phyloP scores from a whole-genome alignment of 2,888 invertebrate genomes.

The Colostygia pectinataria region DNA sequence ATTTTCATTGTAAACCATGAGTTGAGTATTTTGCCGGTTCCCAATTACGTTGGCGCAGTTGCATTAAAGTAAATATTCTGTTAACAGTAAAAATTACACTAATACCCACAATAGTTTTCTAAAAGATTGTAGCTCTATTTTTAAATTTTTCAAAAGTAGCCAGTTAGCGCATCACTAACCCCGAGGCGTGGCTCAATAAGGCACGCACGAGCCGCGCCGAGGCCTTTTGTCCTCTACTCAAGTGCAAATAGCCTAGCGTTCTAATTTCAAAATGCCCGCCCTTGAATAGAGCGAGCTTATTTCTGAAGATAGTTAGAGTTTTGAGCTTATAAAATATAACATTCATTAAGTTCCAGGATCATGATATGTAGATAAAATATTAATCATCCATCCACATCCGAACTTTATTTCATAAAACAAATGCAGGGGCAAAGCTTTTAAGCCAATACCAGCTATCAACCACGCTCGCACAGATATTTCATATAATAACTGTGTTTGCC shows the following conservation, averaged over 20 bases:
- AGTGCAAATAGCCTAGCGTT: conserved; percentile 75
- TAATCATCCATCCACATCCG: too few relatives aligned
- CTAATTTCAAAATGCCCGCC: conserved; percentile 69
- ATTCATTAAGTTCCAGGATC: too few relatives aligned
- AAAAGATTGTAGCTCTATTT: conserved; percentile 4
- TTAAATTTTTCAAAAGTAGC: conserved; percentile 5
- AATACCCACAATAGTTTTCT: too few relatives aligned
- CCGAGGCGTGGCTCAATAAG: conserved; percentile 45
- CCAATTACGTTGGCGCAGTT: too few relatives aligned
- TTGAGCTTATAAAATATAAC: conserved; percentile 3
- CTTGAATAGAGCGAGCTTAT: conserved; percentile 53
- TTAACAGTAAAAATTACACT: too few relatives aligned
- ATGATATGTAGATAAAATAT: too few relatives aligned
- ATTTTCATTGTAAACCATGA: too few relatives aligned
- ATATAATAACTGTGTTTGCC: conserved; percentile 19
- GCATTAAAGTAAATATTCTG: too few relatives aligned
- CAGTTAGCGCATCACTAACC: conserved; percentile 31
- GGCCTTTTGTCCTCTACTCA: conserved; percentile 61
- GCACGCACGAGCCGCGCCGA: conserved; percentile 53
- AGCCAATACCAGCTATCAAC: conserved; percentile 19
- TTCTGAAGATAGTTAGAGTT: conserved; percentile 39
- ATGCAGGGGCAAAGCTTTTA: neutral
- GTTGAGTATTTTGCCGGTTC: too few relatives aligned
- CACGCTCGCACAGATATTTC: conserved; percentile 16
- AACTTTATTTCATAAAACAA: neutral